A percentile compares a stretch with the other conserved stretches of the same genome.
phyloP scores from a whole-genome alignment of 1,140 invertebrate species.

The Drosophila insularis region DNA sequence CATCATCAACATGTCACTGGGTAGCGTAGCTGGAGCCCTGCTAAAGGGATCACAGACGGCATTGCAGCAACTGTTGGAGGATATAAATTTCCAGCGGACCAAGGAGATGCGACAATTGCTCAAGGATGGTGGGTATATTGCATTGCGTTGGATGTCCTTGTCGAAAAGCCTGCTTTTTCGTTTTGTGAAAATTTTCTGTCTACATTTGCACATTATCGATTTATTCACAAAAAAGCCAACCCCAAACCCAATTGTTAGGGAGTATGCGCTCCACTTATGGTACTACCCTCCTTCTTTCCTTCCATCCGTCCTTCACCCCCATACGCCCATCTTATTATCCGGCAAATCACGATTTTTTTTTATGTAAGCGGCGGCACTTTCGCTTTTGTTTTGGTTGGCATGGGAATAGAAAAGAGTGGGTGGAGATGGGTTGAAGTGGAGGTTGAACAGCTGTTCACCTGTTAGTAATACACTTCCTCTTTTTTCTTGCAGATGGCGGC shows the following conservation, averaged over 20 bases:
- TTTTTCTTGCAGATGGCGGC: slow-evolving; percentile 88
- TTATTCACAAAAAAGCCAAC: slow-evolving; percentile 58
- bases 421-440: too few species aligned
- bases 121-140: slow-evolving; percentile 88
- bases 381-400: slow-evolving; percentile 29
- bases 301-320: too few species aligned
- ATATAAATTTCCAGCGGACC: slow-evolving; percentile 94
- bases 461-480: slow-evolving; percentile 12
- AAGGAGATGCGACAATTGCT: slow-evolving; percentile 94
- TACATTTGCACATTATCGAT: slow-evolving; percentile 78
- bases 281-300: neutral
- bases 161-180: neutral
- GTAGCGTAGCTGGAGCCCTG: slow-evolving; percentile 84
- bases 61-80: slow-evolving; percentile 92
- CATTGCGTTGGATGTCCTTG: neutral
- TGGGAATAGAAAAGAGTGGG: neutral
- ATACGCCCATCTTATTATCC: neutral
- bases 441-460: slow-evolving; percentile 49
- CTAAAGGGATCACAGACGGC: slow-evolving; percentile 86
- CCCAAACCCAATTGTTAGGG: slow-evolving; percentile 25
- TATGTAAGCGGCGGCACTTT: slow-evolving; percentile 48
- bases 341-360: slow-evolving; percentile 18
- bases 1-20: slow-evolving; percentile 84
- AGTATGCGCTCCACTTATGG: slow-evolving; percentile 2
- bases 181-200: slow-evolving; percentile 60